A percentile compares a stretch with the other conserved stretches of the same genome.
Evolutionary conservation across 1,140 invertebrate genomes (phyloP).

Genomic region (Charaxes varanes): DNA sequence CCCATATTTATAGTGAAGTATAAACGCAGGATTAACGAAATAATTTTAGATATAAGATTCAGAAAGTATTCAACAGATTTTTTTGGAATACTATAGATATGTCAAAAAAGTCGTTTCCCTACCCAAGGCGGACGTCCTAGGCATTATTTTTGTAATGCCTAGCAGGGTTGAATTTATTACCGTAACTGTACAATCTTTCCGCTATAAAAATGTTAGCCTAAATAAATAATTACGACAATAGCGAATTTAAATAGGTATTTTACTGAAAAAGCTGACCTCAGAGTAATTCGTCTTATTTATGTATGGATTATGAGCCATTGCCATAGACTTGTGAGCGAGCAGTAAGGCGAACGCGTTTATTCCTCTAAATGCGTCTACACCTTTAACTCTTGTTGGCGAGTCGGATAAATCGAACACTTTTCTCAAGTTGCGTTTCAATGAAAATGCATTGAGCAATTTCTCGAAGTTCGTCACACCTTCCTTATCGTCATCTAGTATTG

Average conservation of each 20-base stretch:
- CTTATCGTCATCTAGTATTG: slow-evolving; percentile 55
- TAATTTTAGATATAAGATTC: no score
- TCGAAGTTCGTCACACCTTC: slow-evolving; percentile 57
- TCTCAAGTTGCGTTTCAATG: slow-evolving; percentile 77
- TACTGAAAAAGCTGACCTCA: slow-evolving; percentile 73
- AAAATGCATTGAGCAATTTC: slow-evolving; percentile 78
- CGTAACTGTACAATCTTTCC: no score
- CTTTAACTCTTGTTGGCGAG: slow-evolving; percentile 75
- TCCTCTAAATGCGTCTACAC: slow-evolving; percentile 80
- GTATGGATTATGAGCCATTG: slow-evolving; percentile 81
- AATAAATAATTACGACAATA: background rate
- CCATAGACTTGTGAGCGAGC: slow-evolving; percentile 83
- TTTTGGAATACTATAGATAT: no score
- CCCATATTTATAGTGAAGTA: no score
- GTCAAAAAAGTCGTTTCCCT: no score
- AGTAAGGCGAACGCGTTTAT: slow-evolving; percentile 80
- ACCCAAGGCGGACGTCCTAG: no score
- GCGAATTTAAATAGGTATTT: background rate
- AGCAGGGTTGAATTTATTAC: no score
- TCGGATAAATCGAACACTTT: slow-evolving; percentile 74
- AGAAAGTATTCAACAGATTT: no score
- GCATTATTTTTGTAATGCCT: no score
- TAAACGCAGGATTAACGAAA: no score
- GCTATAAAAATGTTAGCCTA: no score
- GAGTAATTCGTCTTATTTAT: slow-evolving; percentile 80